Evolutionary conservation across 2,113 vertebrate genomes (phyloP).

Genomic region (Uria lomvia): DNA sequence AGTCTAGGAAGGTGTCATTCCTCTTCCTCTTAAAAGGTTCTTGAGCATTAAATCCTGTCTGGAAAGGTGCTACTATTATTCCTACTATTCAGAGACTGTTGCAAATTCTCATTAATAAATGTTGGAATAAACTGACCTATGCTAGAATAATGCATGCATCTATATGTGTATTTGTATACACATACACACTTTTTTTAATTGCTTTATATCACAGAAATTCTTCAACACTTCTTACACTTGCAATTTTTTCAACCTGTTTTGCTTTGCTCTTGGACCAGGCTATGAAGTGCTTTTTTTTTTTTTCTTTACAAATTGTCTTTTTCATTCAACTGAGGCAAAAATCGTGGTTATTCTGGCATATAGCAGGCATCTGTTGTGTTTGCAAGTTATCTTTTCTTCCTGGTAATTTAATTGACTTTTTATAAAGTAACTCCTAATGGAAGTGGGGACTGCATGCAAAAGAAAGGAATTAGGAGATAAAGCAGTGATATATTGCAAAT

Average conservation of each 20-base stretch:
- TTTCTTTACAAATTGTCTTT: neutral
- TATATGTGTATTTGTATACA: neutral
- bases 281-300: neutral
- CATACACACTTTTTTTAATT: neutral
- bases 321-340: neutral
- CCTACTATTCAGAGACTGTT: neutral
- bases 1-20: neutral
- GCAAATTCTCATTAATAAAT: neutral
- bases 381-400: neutral
- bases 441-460: neutral
- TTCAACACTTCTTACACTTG: neutral
- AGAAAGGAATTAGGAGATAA: neutral
- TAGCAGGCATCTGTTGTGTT: neutral
- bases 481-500: neutral
- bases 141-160: neutral
- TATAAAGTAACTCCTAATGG: neutral
- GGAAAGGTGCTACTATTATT: neutral
- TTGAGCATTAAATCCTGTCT: neutral
- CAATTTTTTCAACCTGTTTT: neutral
- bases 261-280: neutral
- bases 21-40: neutral
- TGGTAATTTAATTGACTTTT: neutral
- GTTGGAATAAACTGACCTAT: neutral
- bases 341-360: neutral
- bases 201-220: neutral